Percentiles rank a stretch among this genome's conserved stretches.
Conservation (phyloP, 64 coral and sea anemone species). For the Cladopsammia gracilis region DNA sequence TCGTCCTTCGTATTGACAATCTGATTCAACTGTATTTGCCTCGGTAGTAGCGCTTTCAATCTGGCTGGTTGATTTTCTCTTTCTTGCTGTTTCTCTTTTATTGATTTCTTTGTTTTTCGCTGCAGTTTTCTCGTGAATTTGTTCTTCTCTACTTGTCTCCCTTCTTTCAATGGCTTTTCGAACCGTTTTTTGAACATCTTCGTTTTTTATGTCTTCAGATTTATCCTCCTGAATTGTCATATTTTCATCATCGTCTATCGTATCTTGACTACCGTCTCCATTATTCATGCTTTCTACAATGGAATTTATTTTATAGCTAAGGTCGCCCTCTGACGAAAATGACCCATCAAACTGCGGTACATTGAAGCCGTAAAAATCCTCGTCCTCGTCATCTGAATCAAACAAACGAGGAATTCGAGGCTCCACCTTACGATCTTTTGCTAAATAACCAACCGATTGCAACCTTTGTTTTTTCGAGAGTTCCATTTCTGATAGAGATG, state of each 20-base stretch:
- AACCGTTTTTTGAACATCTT: neutral
- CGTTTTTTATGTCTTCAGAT: neutral
- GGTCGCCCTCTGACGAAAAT: conserved; percentile 52
- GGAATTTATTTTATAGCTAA: conserved; percentile 28
- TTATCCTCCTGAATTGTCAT: conserved; percentile 3
- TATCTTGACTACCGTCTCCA: neutral
- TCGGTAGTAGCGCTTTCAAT: neutral
- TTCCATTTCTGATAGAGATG: neutral
- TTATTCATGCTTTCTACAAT: conserved; percentile 32
- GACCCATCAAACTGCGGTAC: conserved; percentile 61
- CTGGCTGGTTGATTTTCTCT: conserved; percentile 26
- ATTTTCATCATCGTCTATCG: conserved; percentile 1
- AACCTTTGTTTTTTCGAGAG: neutral
- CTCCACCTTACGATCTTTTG: neutral
- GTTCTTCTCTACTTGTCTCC: neutral
- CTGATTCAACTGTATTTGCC: neutral
- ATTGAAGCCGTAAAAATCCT: conserved; percentile 64
- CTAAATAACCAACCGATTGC: neutral
- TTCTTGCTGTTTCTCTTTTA: neutral
- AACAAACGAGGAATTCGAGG: conserved; percentile 23
- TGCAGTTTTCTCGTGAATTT: neutral
- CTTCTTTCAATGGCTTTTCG: neutral
- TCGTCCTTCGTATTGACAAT: neutral
- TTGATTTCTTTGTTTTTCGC: neutral
- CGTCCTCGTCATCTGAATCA: conserved; percentile 67